A percentile compares a stretch with the other conserved stretches of the same genome.
Evolutionary conservation across 2,113 vertebrate species (phyloP).

Genomic region (Conger conger): DNA sequence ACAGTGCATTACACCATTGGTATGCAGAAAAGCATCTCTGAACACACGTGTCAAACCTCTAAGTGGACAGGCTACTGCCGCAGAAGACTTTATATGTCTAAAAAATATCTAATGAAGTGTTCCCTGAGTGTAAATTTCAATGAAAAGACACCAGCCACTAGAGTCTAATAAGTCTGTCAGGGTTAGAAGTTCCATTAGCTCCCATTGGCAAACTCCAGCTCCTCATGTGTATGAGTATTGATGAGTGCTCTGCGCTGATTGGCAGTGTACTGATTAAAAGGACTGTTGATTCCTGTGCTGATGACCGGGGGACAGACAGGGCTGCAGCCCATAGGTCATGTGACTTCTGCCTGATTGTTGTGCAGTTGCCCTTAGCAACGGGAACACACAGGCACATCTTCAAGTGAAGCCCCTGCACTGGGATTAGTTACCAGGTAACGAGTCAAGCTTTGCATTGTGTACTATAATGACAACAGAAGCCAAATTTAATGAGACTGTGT

Average conservation of each 20-base stretch:
- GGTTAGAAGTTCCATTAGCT: not conserved
- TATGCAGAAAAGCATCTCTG: no score
- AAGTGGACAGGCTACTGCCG: no score
- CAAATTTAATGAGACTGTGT: not conserved
- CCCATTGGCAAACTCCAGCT: not conserved
- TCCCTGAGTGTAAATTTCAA: no score
- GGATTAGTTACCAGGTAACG: conserved; percentile 1
- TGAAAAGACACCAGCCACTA: not conserved
- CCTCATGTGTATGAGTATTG: not conserved
- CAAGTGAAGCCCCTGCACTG: not conserved
- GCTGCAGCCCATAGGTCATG: conserved; percentile 24
- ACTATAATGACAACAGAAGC: not conserved
- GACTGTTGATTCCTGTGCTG: conserved; percentile 32
- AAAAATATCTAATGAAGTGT: no score
- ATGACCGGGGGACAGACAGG: conserved; percentile 18
- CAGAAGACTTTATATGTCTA: no score
- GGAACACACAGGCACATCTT: conserved; percentile 40
- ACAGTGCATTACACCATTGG: no score
- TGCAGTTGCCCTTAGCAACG: conserved; percentile 49
- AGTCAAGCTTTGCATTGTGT: not conserved
- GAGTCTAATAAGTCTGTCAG: not conserved
- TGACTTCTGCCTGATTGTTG: conserved; percentile 43
- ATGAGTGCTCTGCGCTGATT: conserved; percentile 15
- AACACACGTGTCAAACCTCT: no score
- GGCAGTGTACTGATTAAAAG: conserved; percentile 34